Conservation (phyloP, 1,140 invertebrate genomes). For the Plectus sambesii region DNA sequence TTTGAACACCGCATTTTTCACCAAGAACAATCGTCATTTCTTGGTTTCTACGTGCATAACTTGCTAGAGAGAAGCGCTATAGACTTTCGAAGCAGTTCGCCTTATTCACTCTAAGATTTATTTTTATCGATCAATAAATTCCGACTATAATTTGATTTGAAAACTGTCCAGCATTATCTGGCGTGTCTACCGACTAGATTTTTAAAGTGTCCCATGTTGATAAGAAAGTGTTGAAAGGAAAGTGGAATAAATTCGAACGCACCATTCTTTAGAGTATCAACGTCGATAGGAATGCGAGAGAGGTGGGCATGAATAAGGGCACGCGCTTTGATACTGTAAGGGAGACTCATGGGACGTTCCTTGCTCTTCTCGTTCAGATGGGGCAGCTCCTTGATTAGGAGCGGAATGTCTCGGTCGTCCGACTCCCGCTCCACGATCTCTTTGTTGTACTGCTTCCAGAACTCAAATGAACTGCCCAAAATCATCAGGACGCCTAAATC, state of each 20-base stretch:
- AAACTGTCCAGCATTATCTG: too few relatives aligned
- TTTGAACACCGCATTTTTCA: too few relatives aligned
- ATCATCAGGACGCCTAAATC: slow-evolving; percentile 75
- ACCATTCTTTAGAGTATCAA: slow-evolving; percentile 63
- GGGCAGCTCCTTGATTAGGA: slow-evolving; percentile 77
- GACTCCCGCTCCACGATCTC: slow-evolving; percentile 82
- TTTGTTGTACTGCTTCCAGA: slow-evolving; percentile 80
- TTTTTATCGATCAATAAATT: too few relatives aligned
- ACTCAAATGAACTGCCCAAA: slow-evolving; percentile 84
- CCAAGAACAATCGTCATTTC: too few relatives aligned
- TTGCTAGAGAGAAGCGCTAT: too few relatives aligned
- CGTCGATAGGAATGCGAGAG: slow-evolving; percentile 64
- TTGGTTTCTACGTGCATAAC: too few relatives aligned
- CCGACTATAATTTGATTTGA: too few relatives aligned
- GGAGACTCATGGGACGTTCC: slow-evolving; percentile 75
- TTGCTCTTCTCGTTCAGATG: slow-evolving; percentile 89
- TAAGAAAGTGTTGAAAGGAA: slow-evolving; percentile 7
- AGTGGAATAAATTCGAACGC: slow-evolving; percentile 7
- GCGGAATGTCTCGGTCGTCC: slow-evolving; percentile 86
- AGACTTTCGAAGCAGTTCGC: too few relatives aligned
- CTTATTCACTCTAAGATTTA: too few relatives aligned
- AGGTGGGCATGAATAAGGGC: slow-evolving; percentile 88
- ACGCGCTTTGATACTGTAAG: slow-evolving; percentile 92
- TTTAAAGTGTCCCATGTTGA: not conserved
- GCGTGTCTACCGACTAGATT: not conserved